phyloP scores from a whole-genome alignment of 2,113 vertebrate species.

The Ciconia boyciana region DNA sequence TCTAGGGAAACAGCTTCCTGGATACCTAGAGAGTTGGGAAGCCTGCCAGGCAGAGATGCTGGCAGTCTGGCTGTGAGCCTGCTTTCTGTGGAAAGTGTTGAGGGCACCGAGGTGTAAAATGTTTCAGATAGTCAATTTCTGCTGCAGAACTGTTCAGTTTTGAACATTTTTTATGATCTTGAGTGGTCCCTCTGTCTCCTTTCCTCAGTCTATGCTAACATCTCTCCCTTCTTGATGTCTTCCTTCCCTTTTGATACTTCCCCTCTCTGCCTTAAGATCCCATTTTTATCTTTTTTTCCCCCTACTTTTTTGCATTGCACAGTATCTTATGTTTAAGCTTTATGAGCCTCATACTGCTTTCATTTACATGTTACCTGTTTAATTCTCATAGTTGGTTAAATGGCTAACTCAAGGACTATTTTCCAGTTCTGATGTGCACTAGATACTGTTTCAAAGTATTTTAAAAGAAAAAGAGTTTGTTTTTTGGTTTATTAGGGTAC shows the following conservation, averaged over 20 bases:
- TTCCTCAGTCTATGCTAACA: neutral
- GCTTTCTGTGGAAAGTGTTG: neutral
- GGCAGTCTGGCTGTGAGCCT: neutral
- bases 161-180: neutral
- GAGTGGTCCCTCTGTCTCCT: neutral
- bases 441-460: neutral
- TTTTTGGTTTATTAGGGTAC: neutral
- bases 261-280: neutral
- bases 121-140: neutral
- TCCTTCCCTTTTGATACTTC: neutral
- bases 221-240: neutral
- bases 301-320: neutral
- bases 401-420: neutral
- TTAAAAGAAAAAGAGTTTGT: neutral
- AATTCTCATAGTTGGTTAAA: neutral
- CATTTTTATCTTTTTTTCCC: neutral
- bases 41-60: neutral
- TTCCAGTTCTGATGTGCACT: neutral
- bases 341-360: neutral
- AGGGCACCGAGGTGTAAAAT: neutral
- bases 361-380: neutral
- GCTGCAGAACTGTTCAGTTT: neutral
- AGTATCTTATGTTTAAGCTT: neutral
- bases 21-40: slow-evolving; percentile 4
- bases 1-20: neutral